A percentile compares a stretch with the other conserved stretches of the same genome.
These are phyloP conservation scores for Lacerta bilineata DNA, from an alignment of 2,797 vertebrate species.

Conservation along the genomic window DNA sequence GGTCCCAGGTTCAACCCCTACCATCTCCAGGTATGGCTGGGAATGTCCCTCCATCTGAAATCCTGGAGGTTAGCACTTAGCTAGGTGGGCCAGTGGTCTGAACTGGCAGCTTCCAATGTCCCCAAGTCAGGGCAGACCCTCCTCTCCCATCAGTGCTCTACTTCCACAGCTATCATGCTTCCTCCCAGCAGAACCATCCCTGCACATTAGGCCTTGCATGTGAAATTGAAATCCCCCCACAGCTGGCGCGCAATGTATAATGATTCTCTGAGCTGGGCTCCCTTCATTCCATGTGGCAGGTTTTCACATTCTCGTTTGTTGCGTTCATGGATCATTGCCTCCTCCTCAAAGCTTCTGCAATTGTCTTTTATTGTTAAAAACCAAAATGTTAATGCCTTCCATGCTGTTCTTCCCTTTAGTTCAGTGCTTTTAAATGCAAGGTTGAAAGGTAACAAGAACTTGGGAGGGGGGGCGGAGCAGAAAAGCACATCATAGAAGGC, in stretches of 20 bases:
- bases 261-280: conserved; percentile 55
- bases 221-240: conserved; percentile 59
- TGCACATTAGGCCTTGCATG: conserved; percentile 50
- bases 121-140: neutral
- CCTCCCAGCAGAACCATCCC: conserved; percentile 13
- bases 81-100: no score
- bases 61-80: no score
- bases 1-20: no score
- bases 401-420: conserved; percentile 60
- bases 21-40: no score
- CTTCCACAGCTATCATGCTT: neutral
- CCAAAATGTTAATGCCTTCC: conserved; percentile 64
- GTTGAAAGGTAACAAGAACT: conserved; percentile 64
- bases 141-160: conserved; percentile 3
- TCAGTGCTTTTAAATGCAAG: conserved; percentile 61
- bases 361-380: conserved; percentile 63
- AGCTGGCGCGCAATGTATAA: conserved; percentile 34
- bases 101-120: neutral
- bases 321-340: conserved; percentile 65
- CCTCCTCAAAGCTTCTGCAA: conserved; percentile 55
- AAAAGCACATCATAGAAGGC: neutral
- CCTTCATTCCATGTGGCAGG: conserved; percentile 63
- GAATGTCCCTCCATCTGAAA: no score
- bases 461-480: neutral
- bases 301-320: conserved; percentile 61